A percentile compares a stretch with the other conserved stretches of the same genome.
Evolutionary conservation across 1,140 invertebrate species (phyloP).

Genomic region (Tigriopus japonicus): DNA sequence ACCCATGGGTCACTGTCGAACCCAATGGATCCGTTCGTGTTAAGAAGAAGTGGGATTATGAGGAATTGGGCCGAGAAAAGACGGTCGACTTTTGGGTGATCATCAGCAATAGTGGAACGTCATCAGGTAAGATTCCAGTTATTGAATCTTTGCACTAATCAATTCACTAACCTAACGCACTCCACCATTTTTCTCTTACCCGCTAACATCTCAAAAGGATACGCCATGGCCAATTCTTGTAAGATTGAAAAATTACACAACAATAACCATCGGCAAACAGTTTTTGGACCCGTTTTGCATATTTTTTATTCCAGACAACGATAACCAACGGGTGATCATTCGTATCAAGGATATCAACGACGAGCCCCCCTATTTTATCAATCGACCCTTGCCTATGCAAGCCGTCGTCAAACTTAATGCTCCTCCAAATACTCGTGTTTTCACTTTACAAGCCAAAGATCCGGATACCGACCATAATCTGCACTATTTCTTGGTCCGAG

Average conservation of each 20-base stretch:
- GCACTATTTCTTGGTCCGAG: conserved; percentile 81
- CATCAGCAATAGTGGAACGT: conserved; percentile 47
- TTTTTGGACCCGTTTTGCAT: conserved; percentile 12
- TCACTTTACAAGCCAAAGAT: conserved; percentile 81
- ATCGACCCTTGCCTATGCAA: conserved; percentile 79
- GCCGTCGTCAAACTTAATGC: conserved; percentile 85
- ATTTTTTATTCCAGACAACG: conserved; percentile 48
- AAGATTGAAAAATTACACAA: neutral
- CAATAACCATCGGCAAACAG: neutral
- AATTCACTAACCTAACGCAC: no score
- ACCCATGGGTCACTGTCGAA: conserved; percentile 80
- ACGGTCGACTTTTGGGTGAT: conserved; percentile 92
- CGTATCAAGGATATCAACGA: conserved; percentile 90
- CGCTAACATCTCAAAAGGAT: neutral
- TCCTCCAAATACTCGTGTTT: conserved; percentile 81
- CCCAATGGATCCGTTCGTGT: conserved; percentile 73
- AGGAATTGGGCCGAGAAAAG: conserved; percentile 82
- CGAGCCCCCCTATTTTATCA: conserved; percentile 87
- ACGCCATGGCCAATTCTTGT: neutral
- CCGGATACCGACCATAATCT: conserved; percentile 87
- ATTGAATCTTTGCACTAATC: no score
- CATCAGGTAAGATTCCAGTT: conserved; percentile 6
- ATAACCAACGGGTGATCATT: conserved; percentile 83
- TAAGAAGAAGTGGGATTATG: conserved; percentile 91
- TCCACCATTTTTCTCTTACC: no score